Conservation (phyloP, 2,797 vertebrate genomes). For the Gobio occitaniae region DNA sequence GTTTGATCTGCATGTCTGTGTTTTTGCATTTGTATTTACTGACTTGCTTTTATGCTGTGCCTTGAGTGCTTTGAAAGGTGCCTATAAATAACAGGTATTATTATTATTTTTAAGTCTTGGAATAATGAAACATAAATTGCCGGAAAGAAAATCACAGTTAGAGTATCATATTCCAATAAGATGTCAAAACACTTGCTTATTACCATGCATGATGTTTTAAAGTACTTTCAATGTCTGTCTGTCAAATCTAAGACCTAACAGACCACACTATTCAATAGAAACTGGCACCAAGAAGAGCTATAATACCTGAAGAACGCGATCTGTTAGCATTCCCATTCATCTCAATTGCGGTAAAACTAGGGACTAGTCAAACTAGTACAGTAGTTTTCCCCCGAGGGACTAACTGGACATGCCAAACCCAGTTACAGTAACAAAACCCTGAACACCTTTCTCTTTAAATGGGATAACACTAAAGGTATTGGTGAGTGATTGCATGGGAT, state of each 20-base stretch:
- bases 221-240: neutral
- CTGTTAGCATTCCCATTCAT: neutral
- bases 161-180: neutral
- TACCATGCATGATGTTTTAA: neutral
- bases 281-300: neutral
- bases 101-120: neutral
- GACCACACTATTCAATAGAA: neutral
- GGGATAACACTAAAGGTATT: neutral
- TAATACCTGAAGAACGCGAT: neutral
- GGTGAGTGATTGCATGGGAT: constrained; percentile 23
- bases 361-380: neutral
- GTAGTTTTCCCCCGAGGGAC: neutral
- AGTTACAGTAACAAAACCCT: neutral
- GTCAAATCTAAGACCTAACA: neutral
- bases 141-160: neutral
- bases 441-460: constrained; percentile 13
- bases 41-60: too few species aligned
- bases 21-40: too few species aligned
- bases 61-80: too few species aligned
- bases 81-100: too few species aligned
- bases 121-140: neutral
- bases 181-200: neutral
- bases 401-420: neutral
- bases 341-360: neutral
- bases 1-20: too few species aligned